A percentile compares a stretch with the other conserved stretches of the same genome.
Conservation (phyloP, 1,140 invertebrate species). For the Eupristina koningsbergeri region DNA sequence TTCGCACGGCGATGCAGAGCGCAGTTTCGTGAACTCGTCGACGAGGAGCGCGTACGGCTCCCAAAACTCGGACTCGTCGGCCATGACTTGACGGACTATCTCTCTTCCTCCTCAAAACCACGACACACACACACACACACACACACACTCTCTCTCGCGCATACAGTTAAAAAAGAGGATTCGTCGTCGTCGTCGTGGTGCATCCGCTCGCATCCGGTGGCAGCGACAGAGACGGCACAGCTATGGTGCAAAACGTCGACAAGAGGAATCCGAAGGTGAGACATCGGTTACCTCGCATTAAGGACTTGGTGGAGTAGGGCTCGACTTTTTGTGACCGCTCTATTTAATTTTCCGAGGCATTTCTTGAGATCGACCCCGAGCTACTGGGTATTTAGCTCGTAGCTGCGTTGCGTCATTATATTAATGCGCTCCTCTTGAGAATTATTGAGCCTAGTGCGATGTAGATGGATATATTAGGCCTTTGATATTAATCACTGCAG, state of each 20-base stretch:
- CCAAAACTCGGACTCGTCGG: neutral
- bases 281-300: neutral
- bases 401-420: neutral
- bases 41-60: conserved; percentile 5
- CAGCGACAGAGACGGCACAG: neutral
- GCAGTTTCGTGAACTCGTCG: conserved; percentile 24
- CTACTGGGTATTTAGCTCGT: neutral
- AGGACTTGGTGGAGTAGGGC: neutral
- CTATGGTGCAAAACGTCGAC: conserved; percentile 36
- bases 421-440: neutral
- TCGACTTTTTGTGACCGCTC: neutral
- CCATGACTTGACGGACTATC: conserved; percentile 5
- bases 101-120: no score
- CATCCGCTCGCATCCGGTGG: neutral
- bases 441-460: neutral
- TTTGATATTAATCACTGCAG: neutral
- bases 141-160: neutral
- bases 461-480: neutral
- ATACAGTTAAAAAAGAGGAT: neutral
- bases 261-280: conserved; percentile 42
- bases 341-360: neutral
- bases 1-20: neutral
- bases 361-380: neutral
- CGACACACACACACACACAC: neutral
- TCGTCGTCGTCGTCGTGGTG: no score